These are phyloP conservation scores for Megalops cyprinoides DNA, from an alignment of 2,797 vertebrate genomes.

Conservation along the genomic window DNA sequence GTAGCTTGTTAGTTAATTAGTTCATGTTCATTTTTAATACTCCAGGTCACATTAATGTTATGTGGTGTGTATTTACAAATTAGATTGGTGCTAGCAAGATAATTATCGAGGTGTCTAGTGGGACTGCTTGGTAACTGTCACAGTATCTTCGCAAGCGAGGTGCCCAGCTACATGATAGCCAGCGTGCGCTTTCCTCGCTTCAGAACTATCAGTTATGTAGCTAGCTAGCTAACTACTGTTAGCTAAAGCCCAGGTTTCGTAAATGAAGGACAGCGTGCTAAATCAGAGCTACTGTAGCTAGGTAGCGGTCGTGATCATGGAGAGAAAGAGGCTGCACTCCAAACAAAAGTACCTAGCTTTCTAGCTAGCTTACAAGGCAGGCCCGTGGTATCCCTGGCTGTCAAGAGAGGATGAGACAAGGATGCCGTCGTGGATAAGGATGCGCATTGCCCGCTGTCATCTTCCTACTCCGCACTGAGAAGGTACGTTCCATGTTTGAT, in stretches of 20 bases:
- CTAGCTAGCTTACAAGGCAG: background rate
- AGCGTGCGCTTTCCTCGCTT: too few relatives aligned
- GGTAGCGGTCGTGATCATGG: background rate
- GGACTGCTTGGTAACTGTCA: too few relatives aligned
- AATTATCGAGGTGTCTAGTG: too few relatives aligned
- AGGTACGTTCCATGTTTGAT: constrained; percentile 1
- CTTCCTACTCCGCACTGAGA: background rate
- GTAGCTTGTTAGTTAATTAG: too few relatives aligned
- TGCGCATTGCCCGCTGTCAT: background rate
- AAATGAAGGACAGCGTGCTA: background rate
- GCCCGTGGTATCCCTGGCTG: background rate
- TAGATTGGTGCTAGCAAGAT: too few relatives aligned
- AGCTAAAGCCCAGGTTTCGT: too few relatives aligned
- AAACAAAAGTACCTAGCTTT: background rate
- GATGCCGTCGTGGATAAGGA: constrained; percentile 2
- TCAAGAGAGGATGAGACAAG: background rate
- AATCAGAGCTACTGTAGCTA: background rate
- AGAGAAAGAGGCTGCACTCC: background rate
- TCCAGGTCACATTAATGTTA: too few relatives aligned
- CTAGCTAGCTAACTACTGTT: background rate
- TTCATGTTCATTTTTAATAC: too few relatives aligned
- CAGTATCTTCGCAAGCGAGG: too few relatives aligned
- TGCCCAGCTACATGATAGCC: too few relatives aligned
- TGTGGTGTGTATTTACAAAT: too few relatives aligned
- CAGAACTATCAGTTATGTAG: too few relatives aligned